Evolutionary conservation across 2,113 vertebrate genomes (phyloP).

Genomic region (Podarcis raffonei): DNA sequence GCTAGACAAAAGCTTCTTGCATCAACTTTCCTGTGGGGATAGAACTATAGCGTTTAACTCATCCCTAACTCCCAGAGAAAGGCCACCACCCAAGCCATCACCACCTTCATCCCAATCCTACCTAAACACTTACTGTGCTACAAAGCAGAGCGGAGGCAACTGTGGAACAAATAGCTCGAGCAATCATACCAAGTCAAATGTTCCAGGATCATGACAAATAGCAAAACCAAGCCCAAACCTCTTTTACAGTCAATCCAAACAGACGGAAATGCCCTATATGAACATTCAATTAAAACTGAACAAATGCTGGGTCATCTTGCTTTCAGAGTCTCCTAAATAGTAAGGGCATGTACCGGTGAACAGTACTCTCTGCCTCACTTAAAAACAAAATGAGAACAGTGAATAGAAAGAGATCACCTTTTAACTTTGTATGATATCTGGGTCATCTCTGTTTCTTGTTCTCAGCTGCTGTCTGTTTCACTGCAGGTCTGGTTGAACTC

Average conservation of each 20-base stretch:
- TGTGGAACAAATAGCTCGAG: background rate
- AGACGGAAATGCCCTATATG: background rate
- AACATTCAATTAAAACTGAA: background rate
- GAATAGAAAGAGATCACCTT: background rate
- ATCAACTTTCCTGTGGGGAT: too few relatives aligned
- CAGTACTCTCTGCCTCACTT: too few relatives aligned
- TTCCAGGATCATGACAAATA: too few relatives aligned
- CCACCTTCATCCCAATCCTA: too few relatives aligned
- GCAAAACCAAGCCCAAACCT: too few relatives aligned
- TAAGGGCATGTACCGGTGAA: background rate
- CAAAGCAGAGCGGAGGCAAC: background rate
- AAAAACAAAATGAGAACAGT: background rate
- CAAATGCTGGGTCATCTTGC: background rate
- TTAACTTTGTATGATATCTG: background rate
- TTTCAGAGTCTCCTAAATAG: background rate
- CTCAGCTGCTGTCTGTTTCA: background rate
- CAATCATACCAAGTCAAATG: background rate
- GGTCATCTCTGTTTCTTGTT: background rate
- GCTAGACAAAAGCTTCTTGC: too few relatives aligned
- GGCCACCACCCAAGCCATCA: too few relatives aligned
- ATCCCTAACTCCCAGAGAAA: too few relatives aligned
- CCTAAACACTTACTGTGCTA: too few relatives aligned
- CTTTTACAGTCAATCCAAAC: too few relatives aligned
- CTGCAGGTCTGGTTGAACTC: background rate
- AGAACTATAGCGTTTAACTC: too few relatives aligned